Percentiles rank a stretch among this genome's conserved stretches.
These are phyloP conservation scores for Wasmannia auropunctata DNA, from an alignment of 1,140 invertebrate species.

Conservation along the genomic window DNA sequence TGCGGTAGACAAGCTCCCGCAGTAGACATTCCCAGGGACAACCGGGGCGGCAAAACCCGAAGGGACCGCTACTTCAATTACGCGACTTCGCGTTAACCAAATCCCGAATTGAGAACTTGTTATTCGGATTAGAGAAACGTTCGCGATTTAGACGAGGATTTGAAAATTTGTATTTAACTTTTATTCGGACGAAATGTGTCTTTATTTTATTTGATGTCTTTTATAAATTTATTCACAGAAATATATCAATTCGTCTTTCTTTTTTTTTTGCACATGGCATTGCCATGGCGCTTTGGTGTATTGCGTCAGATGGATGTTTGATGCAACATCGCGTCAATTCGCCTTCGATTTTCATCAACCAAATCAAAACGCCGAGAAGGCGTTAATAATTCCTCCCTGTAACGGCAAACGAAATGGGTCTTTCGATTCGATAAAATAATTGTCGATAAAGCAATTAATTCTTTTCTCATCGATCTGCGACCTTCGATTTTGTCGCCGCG, in stretches of 20 bases:
- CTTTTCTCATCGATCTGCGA: background rate
- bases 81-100: background rate
- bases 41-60: conserved; percentile 55
- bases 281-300: background rate
- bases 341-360: background rate
- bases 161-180: background rate
- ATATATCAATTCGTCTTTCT: background rate
- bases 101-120: background rate
- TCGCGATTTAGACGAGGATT: background rate
- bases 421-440: background rate
- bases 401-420: background rate
- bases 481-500: conserved; percentile 57
- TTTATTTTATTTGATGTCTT: background rate
- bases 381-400: background rate
- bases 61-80: conserved; percentile 4
- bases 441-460: background rate
- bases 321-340: conserved; percentile 19
- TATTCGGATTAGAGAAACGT: background rate
- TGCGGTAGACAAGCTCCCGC: conserved; percentile 40
- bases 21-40: conserved; percentile 42
- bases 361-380: background rate
- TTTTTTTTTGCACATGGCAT: background rate
- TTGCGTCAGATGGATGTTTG: conserved; percentile 8
- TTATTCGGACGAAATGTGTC: background rate
- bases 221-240: background rate